Percentiles rank a stretch among this genome's conserved stretches.
phyloP scores from a whole-genome alignment of 1,140 invertebrate species.

The Trachelipus rathkii region DNA sequence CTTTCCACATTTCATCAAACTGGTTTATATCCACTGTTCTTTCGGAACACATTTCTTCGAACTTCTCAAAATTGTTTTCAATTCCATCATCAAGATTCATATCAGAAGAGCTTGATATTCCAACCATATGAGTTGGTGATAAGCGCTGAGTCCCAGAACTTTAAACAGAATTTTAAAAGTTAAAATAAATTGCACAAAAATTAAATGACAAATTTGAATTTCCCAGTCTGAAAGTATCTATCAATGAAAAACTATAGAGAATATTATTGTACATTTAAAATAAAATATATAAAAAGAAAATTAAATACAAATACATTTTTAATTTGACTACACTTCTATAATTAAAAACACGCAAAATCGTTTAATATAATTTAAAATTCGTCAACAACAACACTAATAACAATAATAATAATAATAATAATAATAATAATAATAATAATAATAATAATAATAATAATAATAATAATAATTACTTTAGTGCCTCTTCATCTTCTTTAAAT shows the following conservation, averaged over 20 bases:
- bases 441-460: not conserved
- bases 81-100: not conserved
- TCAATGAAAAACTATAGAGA: too few relatives aligned
- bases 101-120: not conserved
- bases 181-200: too few relatives aligned
- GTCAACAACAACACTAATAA: too few relatives aligned
- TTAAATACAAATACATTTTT: too few relatives aligned
- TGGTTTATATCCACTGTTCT: not conserved
- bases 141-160: not conserved
- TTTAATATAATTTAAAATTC: too few relatives aligned
- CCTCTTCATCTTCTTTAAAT: not conserved
- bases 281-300: too few relatives aligned
- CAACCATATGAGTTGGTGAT: not conserved
- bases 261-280: too few relatives aligned
- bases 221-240: too few relatives aligned
- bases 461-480: not conserved
- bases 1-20: slow-evolving; percentile 3
- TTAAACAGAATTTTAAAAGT: not conserved
- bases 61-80: not conserved
- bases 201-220: too few relatives aligned
- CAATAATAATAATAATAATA: not conserved
- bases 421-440: not conserved
- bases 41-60: not conserved
- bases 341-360: too few relatives aligned
- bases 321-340: too few relatives aligned